Evolutionary conservation across 2,888 invertebrate species (phyloP), one percentile per base, ranked within the genome.

Genomic region (Melieria omissa): DNA sequence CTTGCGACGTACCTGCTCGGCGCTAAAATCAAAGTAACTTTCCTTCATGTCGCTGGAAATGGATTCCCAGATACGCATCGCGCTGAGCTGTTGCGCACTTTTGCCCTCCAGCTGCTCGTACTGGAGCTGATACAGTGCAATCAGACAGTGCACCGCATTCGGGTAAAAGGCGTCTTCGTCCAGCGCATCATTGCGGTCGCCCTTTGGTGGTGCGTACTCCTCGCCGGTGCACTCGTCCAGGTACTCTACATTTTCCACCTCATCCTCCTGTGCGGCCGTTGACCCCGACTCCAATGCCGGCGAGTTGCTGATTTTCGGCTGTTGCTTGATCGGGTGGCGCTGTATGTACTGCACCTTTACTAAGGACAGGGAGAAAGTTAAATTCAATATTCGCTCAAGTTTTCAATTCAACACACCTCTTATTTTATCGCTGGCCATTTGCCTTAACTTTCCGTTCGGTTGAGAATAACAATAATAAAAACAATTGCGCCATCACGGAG

Each of bases 41-140:
- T 77, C 79, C 9, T 76, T 75, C 79, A 79, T 79, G 49, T 76
- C 73, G 47, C 70, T 75, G 5, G 78, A 71, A 44, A 79, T 78
- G 4, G 73, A 70, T 8, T 65, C 71, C 79, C 79, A 79, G 1
- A 79, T 5, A 6, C 60, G 8, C 16, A 71, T 16, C 14, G 4
- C 70, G 58, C 1, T 42, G 0, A 54, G 8, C 8, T 52, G 44
- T 47, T 44, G 55, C 12, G 10, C 41, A n/a, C 57, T 68, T 65
- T 73, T 70, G 16, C 68, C 70, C 7, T 66, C 54, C 66, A 75
- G 42, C 12, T 68, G 65, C 1, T 74, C 54, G 60, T 77, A 77
- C 63, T 76, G 74, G 5, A 60, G 65, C 42, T 74, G 75, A 55
- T 79, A 79, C 52, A 79, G 72, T 52, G 76, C 75, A 52, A 79